Conservation (phyloP, 2,888 invertebrate genomes). For the Philhelius pedissequus region DNA sequence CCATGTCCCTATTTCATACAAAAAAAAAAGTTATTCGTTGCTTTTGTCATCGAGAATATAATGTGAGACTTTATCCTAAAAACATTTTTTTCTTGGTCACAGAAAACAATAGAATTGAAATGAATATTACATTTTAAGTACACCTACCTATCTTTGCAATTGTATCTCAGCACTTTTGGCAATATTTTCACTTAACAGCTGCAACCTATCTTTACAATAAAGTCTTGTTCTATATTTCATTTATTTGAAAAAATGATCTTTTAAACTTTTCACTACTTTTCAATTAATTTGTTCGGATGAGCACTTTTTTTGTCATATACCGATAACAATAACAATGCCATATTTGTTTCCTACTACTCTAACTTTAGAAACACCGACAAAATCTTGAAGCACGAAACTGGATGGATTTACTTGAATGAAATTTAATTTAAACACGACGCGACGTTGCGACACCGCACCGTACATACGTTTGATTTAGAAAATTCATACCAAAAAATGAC, state of each 20-base stretch:
- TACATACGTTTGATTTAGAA: constrained; percentile 17
- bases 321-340: background rate
- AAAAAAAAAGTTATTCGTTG: background rate
- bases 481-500: constrained; percentile 12
- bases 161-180: background rate
- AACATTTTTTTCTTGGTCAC: background rate
- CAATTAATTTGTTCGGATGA: background rate
- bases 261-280: background rate
- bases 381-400: background rate
- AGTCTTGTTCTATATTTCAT: background rate
- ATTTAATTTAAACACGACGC: background rate
- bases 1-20: background rate
- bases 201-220: background rate
- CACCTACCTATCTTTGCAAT: background rate
- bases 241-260: background rate
- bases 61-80: background rate
- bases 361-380: background rate
- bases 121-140: background rate
- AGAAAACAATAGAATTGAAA: background rate
- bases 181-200: background rate
- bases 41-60: background rate
- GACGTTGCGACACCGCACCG: background rate
- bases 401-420: background rate
- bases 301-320: background rate
- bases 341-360: background rate